These are phyloP conservation scores for Parazoanthus atlanticus DNA, from an alignment of 92 coral and sea anemone genomes.

Conservation along the genomic window DNA sequence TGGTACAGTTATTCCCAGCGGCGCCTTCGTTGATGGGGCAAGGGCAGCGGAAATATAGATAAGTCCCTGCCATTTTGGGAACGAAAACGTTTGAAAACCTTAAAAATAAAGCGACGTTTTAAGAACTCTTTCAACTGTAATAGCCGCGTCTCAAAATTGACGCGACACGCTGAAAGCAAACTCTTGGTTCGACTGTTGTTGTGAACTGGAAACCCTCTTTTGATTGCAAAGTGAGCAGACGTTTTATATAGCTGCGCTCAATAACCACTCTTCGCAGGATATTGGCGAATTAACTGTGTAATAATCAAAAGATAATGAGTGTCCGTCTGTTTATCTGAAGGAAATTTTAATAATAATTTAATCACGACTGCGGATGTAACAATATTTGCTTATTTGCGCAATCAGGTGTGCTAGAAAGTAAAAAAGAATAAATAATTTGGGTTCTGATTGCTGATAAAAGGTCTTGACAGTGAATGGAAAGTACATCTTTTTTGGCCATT, in stretches of 20 bases:
- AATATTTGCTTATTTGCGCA: slow-evolving; percentile 43
- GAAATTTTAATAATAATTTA: slow-evolving; percentile 77
- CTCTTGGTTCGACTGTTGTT: neutral
- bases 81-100: neutral
- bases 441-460: neutral
- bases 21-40: slow-evolving; percentile 67
- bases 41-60: slow-evolving; percentile 75
- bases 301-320: slow-evolving; percentile 51
- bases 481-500: neutral
- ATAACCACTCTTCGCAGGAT: slow-evolving; percentile 70
- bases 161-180: neutral
- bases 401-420: slow-evolving; percentile 7
- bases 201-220: neutral
- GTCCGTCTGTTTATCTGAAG: slow-evolving; percentile 67
- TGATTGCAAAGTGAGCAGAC: slow-evolving; percentile 36
- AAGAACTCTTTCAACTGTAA: neutral
- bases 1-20: slow-evolving; percentile 49
- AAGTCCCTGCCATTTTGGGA: slow-evolving; percentile 63
- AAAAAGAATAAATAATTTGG: slow-evolving; percentile 1
- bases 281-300: slow-evolving; percentile 71
- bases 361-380: slow-evolving; percentile 66
- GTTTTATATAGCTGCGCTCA: slow-evolving; percentile 64
- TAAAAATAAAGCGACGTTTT: neutral
- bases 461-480: neutral
- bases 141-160: neutral